phyloP scores from a whole-genome alignment of 2,113 vertebrate genomes.

The Nerophis lumbriciformis region DNA sequence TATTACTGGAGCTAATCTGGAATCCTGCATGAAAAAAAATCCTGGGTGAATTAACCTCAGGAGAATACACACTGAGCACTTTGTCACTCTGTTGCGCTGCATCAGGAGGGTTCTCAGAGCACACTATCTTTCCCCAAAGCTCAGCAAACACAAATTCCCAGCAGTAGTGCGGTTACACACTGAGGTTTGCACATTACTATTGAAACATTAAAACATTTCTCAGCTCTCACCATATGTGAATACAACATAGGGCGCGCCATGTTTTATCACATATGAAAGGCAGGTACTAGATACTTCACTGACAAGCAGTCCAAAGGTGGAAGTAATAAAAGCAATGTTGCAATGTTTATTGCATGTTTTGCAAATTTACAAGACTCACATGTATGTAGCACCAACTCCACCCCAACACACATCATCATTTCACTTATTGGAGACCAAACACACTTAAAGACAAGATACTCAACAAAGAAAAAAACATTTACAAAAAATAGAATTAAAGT shows the following conservation, averaged over 20 bases:
- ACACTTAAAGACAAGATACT: too few species aligned
- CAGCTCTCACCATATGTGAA: constrained; percentile 41
- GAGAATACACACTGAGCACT: background rate
- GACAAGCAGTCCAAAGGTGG: background rate
- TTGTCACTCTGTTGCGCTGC: background rate
- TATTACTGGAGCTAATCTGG: constrained; percentile 14
- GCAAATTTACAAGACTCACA: background rate
- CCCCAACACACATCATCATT: too few species aligned
- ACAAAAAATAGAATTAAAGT: too few species aligned
- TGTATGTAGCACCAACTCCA: background rate
- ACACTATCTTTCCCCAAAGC: constrained; percentile 10
- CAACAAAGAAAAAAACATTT: too few species aligned
- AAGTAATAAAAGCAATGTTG: constrained; percentile 20
- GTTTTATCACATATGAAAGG: background rate
- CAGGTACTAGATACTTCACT: background rate
- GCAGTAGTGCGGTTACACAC: background rate
- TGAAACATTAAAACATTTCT: background rate
- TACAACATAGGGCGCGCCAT: constrained; percentile 25
- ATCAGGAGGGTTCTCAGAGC: constrained; percentile 25
- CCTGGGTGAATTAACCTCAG: constrained; percentile 25
- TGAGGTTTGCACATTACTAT: constrained; percentile 5
- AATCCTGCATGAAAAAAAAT: constrained; percentile 8
- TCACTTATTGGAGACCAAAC: too few species aligned
- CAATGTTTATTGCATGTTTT: background rate
- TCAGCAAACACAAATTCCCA: background rate